Evolutionary conservation across 2,113 vertebrate species (phyloP).

Genomic region (Prionailurus bengalensis): DNA sequence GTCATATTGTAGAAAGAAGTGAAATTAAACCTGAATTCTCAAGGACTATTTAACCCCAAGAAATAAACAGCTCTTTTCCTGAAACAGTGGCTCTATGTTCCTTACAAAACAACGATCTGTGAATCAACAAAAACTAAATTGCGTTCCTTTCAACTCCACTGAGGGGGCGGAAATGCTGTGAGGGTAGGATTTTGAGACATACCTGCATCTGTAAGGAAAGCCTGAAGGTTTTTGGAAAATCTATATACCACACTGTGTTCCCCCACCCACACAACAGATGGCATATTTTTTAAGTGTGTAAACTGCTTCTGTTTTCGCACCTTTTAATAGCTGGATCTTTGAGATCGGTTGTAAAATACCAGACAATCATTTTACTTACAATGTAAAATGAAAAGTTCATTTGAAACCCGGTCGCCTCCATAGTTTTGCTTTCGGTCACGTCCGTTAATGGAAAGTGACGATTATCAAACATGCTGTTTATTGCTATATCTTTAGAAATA

Average conservation of each 20-base stretch:
- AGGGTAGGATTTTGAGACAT: background rate
- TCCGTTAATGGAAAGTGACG: background rate
- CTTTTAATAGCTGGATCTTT: background rate
- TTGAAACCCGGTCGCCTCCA: background rate
- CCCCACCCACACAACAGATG: background rate
- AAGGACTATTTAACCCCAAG: background rate
- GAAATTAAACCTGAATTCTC: background rate
- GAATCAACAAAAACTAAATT: background rate
- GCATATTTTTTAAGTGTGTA: background rate
- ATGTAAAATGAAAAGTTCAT: constrained; percentile 26
- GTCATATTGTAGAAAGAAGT: background rate
- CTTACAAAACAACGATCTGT: background rate
- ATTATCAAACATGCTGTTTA: background rate
- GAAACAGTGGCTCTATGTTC: background rate
- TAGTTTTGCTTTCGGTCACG: background rate
- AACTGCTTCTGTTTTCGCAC: background rate
- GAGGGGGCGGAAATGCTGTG: background rate
- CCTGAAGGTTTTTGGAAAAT: background rate
- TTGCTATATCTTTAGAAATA: background rate
- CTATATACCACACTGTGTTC: background rate
- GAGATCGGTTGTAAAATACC: background rate
- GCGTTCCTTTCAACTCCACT: background rate
- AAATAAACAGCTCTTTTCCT: background rate
- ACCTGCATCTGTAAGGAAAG: background rate
- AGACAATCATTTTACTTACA: background rate